Base-by-base conservation (phyloP, 1,140 invertebrate species). In the Doryteuthis pealeii region DNA sequence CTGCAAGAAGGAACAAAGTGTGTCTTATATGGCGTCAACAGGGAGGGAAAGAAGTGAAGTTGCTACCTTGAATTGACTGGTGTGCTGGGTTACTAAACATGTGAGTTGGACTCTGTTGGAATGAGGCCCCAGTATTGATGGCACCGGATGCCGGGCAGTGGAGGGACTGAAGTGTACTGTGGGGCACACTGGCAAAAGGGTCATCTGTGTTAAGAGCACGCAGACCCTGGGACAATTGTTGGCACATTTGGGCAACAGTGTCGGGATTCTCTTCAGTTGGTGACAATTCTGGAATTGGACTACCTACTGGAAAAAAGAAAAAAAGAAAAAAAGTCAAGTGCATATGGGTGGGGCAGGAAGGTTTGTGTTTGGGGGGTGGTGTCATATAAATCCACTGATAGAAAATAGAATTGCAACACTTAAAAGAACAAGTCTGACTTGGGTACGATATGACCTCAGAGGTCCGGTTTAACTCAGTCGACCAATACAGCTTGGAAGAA, bases 161-260 rank as follows among this genome's bases (percentile, higher is more conserved):
- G 54, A 62, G 32, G 58, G 49, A 54, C 58, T 45, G 49, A 40
- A 14, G 69, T 26, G 74, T 70, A 68, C 33, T 68, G 70, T 70
- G 14, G 22, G 33, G 45, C 15, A 33, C 15, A 35, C 71, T 65
- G 33, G 78, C 77, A 81, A 89, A 87, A 43, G 92, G 90, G 71
- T 92, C 91, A 79, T 92, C 93, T 77, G 92, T 92, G 2, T 92
- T 92, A 6, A 96, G 90, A 74, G 95, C 89, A 40, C 93, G 93
- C 26, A 96, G 89, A 26, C 94, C 94, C 85, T 93, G 93, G 43
- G 93, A 93, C 43, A 96, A 89, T 83, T 96, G 94, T 86, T 95
- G 93, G 88, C 94, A 96, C 90, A 96, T 92, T 75, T 94, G 93
- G 77, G 93, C 93, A 30, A 96, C 94, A 26, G 93, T 92, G 85